Base-by-base conservation (phyloP, 2,888 invertebrate species). In the Lasioglossum figueresi region DNA sequence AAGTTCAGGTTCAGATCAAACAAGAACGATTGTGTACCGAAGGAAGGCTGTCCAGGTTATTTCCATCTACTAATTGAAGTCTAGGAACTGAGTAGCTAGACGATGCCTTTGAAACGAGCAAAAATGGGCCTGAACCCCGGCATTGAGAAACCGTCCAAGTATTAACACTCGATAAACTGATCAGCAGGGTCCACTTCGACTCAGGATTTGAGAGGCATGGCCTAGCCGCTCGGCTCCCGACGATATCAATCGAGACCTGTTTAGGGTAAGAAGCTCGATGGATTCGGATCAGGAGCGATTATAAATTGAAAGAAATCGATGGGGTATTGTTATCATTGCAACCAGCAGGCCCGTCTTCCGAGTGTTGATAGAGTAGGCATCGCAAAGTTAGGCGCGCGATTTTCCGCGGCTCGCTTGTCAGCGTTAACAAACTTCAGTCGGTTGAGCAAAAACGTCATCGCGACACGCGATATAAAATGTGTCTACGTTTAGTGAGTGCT, bases 391-490 rank as follows among this genome's bases (percentile, higher is more conserved):
- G 19, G 68, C 23, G 68, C 4, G 37, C 37, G 37, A 34, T 23
- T 45, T 31, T n/a, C 14, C 23, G 52, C 63, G 6, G 48, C 45
- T 76, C 79, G 72, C 8, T 72, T 79, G 84, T 84, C 68, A 3
- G 31, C 63, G 19, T 12, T 1, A 19, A 34, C 23, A 14, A 34
- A 43, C 45, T 48, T 27, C 31, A 31, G 27, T 3, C 72, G 34
- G 34, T 16, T 27, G 27, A n/a, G 40, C 14, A 19, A n/a, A 72
- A 83, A 16, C 76, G 72, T 83, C 45, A 56, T 37, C 48, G 37
- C 16, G n/a, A 70, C 16, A 14, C n/a, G 4, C 52, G n/a, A 31
- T 68, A 4, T n/a, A 8, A 82, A 83, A n/a, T 43, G 31, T 14
- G 16, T n/a, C 19, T 23, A 40, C 31, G 31, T 63, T 31, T 63